Evolutionary conservation across 2,113 vertebrate species (phyloP).

Genomic region (Rutilus rutilus): DNA sequence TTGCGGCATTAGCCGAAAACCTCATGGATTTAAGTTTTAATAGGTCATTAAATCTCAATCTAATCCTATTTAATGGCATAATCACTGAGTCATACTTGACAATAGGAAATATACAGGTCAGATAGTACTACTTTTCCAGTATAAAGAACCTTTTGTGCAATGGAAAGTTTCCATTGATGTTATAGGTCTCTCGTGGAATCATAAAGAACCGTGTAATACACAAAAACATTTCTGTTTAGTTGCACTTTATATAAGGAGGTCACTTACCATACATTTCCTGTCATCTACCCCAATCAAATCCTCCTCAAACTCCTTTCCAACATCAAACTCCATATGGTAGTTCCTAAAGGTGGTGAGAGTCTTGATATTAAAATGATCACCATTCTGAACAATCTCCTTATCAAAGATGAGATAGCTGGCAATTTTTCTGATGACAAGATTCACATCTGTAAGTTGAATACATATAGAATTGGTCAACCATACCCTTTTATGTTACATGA

Average conservation of each 20-base stretch:
- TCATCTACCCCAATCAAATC: conserved; percentile 91
- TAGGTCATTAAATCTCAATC: conserved; percentile 23
- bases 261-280: conserved; percentile 87
- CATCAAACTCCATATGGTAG: conserved; percentile 95
- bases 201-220: too few relatives aligned
- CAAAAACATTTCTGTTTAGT: neutral
- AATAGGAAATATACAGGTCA: neutral
- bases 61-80: conserved; percentile 6
- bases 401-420: conserved; percentile 90
- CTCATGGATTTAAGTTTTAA: conserved; percentile 7
- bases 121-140: too few relatives aligned
- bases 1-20: conserved; percentile 2
- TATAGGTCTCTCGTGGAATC: too few relatives aligned
- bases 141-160: too few relatives aligned
- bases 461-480: neutral
- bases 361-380: conserved; percentile 92
- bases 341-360: conserved; percentile 95
- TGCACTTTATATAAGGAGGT: neutral
- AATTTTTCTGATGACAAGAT: conserved; percentile 93
- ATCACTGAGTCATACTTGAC: neutral
- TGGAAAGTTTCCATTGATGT: too few relatives aligned
- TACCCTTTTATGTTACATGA: neutral
- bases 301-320: conserved; percentile 94
- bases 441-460: conserved; percentile 81
- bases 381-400: conserved; percentile 92